Evolutionary conservation across 1,140 invertebrate species (phyloP).

Genomic region (Zaprionus africanus): DNA sequence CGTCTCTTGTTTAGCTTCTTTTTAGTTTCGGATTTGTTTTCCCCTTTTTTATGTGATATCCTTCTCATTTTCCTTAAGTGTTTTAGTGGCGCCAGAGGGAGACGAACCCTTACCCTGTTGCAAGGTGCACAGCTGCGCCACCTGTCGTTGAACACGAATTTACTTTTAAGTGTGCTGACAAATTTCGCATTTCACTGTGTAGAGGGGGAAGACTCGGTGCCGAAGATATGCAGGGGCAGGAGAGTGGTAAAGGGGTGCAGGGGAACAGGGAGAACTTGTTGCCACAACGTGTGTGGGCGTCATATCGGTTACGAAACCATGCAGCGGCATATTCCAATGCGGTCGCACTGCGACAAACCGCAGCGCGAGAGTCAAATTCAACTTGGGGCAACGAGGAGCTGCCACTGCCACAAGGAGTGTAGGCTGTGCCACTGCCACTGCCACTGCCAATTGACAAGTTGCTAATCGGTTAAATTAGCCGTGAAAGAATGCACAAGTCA

Average conservation of each 20-base stretch:
- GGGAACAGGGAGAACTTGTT: conserved; percentile 11
- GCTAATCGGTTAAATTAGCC: conserved; percentile 82
- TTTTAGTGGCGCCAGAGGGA: too few relatives aligned
- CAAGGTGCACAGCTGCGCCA: not conserved
- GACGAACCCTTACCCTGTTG: too few relatives aligned
- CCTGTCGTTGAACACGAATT: not conserved
- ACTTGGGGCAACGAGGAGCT: not conserved
- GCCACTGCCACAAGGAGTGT: not conserved
- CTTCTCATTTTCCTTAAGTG: too few relatives aligned
- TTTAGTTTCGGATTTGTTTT: not conserved
- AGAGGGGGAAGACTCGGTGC: not conserved
- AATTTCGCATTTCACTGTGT: not conserved
- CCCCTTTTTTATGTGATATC: not conserved
- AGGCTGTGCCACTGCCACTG: conserved; percentile 14
- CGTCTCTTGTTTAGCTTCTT: not conserved
- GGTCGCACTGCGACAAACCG: conserved; percentile 39
- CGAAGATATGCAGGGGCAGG: not conserved
- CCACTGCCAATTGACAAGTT: conserved; percentile 47
- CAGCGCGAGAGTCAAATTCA: conserved; percentile 54
- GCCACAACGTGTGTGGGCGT: conserved; percentile 75
- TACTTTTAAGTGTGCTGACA: not conserved
- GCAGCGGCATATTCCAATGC: conserved; percentile 45
- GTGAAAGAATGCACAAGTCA: conserved; percentile 75
- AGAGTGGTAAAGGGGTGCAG: not conserved
- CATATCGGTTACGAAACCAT: conserved; percentile 77